Evolutionary conservation across 2,797 vertebrate species (phyloP).

Genomic region (Eulemur coronatus): DNA sequence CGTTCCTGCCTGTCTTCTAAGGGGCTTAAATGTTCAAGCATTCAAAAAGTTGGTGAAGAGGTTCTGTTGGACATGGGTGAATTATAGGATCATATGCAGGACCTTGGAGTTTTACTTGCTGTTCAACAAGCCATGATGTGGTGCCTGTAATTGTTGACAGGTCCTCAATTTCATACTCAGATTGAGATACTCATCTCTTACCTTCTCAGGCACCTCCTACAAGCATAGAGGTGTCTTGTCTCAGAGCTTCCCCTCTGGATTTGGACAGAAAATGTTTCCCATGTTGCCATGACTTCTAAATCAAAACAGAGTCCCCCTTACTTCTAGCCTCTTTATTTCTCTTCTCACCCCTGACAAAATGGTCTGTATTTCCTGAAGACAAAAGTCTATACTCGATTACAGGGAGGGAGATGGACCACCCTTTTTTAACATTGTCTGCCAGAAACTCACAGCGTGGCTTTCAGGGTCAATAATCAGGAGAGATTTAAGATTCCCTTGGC

Average conservation of each 20-base stretch:
- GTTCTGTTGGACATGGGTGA: neutral
- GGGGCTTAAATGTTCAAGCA: neutral
- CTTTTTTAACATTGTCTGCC: neutral
- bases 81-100: neutral
- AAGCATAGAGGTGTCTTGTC: neutral
- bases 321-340: neutral
- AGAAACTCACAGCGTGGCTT: neutral
- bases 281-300: neutral
- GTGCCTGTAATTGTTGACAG: neutral
- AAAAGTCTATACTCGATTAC: neutral
- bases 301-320: neutral
- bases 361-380: neutral
- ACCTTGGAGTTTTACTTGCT: neutral
- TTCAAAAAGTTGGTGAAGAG: neutral
- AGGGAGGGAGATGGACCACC: neutral
- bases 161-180: neutral
- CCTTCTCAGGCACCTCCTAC: neutral
- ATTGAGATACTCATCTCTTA: neutral
- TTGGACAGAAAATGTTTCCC: neutral
- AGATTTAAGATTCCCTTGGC: neutral
- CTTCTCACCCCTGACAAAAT: neutral
- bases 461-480: neutral
- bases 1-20: neutral
- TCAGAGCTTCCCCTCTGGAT: neutral
- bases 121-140: neutral